phyloP scores from a whole-genome alignment of 2,113 vertebrate genomes.

The Saccopteryx leptura region DNA sequence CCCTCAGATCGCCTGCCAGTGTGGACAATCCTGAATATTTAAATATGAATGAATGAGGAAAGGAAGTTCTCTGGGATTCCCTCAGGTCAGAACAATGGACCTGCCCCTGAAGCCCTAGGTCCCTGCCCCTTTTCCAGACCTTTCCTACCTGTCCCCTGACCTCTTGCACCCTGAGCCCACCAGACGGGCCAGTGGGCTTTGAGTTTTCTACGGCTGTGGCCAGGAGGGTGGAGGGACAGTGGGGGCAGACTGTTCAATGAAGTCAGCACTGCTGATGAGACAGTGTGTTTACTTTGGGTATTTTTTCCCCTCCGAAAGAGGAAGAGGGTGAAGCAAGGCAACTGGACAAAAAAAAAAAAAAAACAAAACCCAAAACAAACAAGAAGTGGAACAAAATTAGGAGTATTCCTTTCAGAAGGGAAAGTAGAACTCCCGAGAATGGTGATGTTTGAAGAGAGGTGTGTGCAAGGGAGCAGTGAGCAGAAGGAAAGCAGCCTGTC shows the following conservation, averaged over 20 bases:
- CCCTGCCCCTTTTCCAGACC: not conserved
- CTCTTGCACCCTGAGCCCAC: not conserved
- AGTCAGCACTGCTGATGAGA: constrained; percentile 17
- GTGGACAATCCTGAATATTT: constrained; percentile 74
- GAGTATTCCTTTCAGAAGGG: constrained; percentile 75
- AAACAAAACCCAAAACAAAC: constrained; percentile 44
- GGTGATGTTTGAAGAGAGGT: constrained; percentile 90
- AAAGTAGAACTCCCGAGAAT: constrained; percentile 83
- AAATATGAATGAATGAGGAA: constrained; percentile 75
- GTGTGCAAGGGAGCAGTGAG: constrained; percentile 88
- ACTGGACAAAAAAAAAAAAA: not conserved
- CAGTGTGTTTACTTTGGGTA: not conserved
- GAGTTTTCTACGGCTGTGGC: not conserved
- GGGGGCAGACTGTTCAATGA: not conserved
- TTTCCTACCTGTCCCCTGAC: constrained; percentile 27
- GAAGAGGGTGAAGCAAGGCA: not conserved
- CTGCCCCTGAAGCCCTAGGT: not conserved
- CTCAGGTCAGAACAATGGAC: not conserved
- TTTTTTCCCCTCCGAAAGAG: constrained; percentile 62
- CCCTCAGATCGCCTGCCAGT: constrained; percentile 73
- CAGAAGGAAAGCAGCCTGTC: constrained; percentile 90
- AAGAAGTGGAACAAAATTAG: constrained; percentile 60
- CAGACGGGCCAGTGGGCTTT: not conserved
- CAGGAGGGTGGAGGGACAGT: not conserved
- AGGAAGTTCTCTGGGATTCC: constrained; percentile 51